A percentile compares a stretch with the other conserved stretches of the same genome.
Conservation (phyloP, 2,888 invertebrate genomes). For the Aphrophora alni region DNA sequence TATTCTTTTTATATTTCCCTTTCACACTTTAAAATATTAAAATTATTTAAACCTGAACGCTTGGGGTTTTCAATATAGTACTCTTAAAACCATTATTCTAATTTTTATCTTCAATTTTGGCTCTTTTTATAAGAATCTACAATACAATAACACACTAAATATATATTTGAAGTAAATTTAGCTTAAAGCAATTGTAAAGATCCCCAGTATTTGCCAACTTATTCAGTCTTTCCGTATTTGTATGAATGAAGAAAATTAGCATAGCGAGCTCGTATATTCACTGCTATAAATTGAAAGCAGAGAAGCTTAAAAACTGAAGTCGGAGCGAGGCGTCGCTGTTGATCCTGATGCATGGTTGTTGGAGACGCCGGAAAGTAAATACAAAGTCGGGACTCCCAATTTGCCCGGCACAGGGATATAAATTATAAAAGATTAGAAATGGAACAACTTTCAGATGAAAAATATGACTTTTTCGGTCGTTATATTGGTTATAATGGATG, state of each 20-base stretch:
- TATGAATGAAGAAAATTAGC: not conserved
- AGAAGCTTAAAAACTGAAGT: conserved; percentile 37
- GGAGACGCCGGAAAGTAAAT: not conserved
- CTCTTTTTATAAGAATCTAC: too few relatives aligned
- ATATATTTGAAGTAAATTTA: too few relatives aligned
- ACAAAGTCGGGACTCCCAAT: not conserved
- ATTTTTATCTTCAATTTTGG: too few relatives aligned
- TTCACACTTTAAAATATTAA: too few relatives aligned
- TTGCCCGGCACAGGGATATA: not conserved
- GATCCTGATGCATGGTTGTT: not conserved
- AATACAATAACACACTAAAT: too few relatives aligned
- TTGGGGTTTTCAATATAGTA: too few relatives aligned
- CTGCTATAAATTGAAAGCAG: conserved; percentile 30
- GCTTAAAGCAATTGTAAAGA: not conserved
- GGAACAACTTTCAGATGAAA: not conserved
- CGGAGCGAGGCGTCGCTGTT: not conserved
- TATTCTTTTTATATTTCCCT: too few relatives aligned
- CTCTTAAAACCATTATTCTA: too few relatives aligned
- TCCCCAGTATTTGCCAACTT: not conserved
- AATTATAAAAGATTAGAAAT: conserved; percentile 2
- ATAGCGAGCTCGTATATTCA: conserved; percentile 9
- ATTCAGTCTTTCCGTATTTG: not conserved
- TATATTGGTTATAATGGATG: too few relatives aligned
- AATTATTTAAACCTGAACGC: too few relatives aligned
- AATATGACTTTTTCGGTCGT: not conserved